A percentile compares a stretch with the other conserved stretches of the same genome.
Conservation (phyloP, 1,140 invertebrate species). For the Hormaphis cornu region DNA sequence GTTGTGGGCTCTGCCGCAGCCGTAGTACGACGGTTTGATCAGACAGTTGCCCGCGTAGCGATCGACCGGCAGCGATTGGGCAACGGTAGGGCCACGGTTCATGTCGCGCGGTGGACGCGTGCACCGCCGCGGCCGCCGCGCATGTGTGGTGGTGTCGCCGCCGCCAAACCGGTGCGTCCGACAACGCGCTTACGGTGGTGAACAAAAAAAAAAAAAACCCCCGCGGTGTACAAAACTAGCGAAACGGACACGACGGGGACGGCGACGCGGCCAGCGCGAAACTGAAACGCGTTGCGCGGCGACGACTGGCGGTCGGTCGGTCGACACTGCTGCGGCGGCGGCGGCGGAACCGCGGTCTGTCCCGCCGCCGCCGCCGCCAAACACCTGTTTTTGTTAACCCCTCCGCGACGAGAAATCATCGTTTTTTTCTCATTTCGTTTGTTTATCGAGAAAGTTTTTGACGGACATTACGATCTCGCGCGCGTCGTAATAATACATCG, state of each 20-base stretch:
- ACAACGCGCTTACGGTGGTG: background rate
- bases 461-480: background rate
- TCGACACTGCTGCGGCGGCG: background rate
- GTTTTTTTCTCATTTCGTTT: constrained; percentile 17
- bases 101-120: constrained; percentile 15
- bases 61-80: constrained; percentile 54
- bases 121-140: background rate
- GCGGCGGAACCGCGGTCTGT: background rate
- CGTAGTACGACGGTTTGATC: constrained; percentile 40
- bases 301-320: background rate
- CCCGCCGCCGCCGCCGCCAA: constrained; percentile 11
- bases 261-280: background rate
- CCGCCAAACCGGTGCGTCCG: too few species aligned
- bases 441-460: constrained; percentile 3
- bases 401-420: background rate
- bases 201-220: background rate
- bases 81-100: constrained; percentile 49
- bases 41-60: constrained; percentile 56
- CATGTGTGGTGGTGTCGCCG: too few species aligned
- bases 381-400: constrained; percentile 27
- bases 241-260: too few species aligned
- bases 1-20: background rate
- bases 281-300: background rate
- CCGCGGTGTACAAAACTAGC: too few species aligned
- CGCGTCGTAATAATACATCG: background rate